A percentile compares a stretch with the other conserved stretches of the same genome.
phyloP scores from a whole-genome alignment of 2,113 vertebrate genomes.

The Todiramphus saurophagus region DNA sequence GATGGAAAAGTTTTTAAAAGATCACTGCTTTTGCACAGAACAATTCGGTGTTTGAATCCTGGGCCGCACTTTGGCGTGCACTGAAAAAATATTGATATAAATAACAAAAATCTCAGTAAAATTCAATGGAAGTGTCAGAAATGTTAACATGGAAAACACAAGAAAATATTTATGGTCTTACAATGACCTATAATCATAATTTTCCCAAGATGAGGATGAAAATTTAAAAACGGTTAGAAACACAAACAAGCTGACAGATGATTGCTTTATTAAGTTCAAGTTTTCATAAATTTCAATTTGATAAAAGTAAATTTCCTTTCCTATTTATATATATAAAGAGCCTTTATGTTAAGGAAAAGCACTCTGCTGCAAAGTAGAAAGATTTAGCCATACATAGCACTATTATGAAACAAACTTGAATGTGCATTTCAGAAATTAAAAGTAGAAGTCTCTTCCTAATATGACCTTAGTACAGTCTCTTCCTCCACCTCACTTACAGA shows the following conservation, averaged over 20 bases:
- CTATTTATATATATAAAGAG: background rate
- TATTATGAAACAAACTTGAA: background rate
- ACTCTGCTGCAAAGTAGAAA: background rate
- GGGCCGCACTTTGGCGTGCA: conserved; percentile 95
- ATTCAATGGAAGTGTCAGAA: too few relatives aligned
- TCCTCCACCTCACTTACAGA: background rate
- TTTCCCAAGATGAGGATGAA: background rate
- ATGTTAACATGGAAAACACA: too few relatives aligned
- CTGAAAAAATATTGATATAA: conserved; percentile 67
- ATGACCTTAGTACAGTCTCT: background rate
- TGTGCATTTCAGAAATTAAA: background rate
- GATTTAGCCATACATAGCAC: background rate
- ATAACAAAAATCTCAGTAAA: background rate
- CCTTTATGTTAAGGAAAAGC: background rate
- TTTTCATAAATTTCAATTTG: background rate
- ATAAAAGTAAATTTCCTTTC: background rate
- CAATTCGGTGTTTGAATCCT: conserved; percentile 95
- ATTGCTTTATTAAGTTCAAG: background rate
- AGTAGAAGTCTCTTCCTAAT: background rate
- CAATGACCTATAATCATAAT: background rate
- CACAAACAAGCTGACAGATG: background rate
- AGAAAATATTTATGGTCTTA: background rate
- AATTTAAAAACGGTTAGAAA: background rate
- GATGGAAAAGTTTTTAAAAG: conserved; percentile 91
- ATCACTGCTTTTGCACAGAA: conserved; percentile 95